Conservation (phyloP, 2,888 invertebrate species). For the Caenorhabditis sp. region DNA sequence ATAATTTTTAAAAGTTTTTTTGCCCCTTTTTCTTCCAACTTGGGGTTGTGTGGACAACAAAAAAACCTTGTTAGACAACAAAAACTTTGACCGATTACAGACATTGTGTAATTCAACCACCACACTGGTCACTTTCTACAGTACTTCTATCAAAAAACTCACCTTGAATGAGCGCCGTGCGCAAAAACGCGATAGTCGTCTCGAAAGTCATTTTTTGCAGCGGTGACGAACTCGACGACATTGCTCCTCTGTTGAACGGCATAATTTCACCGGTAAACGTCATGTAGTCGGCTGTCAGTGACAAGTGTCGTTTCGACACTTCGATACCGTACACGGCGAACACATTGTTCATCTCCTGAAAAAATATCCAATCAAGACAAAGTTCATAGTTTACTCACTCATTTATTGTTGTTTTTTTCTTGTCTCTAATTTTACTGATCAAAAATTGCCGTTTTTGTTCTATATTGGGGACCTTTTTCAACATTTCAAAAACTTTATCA, state of each 20-base stretch:
- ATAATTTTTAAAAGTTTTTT: neutral
- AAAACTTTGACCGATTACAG: too few species aligned
- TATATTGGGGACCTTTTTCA: too few species aligned
- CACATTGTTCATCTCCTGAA: slow-evolving; percentile 87
- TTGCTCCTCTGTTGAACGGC: slow-evolving; percentile 85
- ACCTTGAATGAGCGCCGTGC: slow-evolving; percentile 80
- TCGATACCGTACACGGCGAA: slow-evolving; percentile 96
- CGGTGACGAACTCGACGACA: slow-evolving; percentile 89
- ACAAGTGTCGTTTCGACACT: slow-evolving; percentile 91
- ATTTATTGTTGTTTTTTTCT: too few species aligned
- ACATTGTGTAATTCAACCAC: too few species aligned
- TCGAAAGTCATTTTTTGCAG: slow-evolving; percentile 98
- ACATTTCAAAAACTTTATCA: too few species aligned
- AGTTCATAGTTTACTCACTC: too few species aligned
- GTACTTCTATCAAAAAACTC: too few species aligned
- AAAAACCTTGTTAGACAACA: too few species aligned
- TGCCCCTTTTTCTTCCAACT: too few species aligned
- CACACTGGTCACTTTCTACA: too few species aligned
- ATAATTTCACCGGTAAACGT: slow-evolving; percentile 88
- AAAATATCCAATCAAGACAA: slow-evolving; percentile 1
- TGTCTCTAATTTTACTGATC: neutral
- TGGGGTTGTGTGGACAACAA: too few species aligned
- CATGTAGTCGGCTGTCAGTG: slow-evolving; percentile 95
- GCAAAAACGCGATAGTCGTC: slow-evolving; percentile 85
- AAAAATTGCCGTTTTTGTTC: neutral